Evolutionary conservation across 2,797 vertebrate species (phyloP), one percentile per base, ranked within the genome.

Genomic region (Lepilemur ruficaudatus): DNA sequence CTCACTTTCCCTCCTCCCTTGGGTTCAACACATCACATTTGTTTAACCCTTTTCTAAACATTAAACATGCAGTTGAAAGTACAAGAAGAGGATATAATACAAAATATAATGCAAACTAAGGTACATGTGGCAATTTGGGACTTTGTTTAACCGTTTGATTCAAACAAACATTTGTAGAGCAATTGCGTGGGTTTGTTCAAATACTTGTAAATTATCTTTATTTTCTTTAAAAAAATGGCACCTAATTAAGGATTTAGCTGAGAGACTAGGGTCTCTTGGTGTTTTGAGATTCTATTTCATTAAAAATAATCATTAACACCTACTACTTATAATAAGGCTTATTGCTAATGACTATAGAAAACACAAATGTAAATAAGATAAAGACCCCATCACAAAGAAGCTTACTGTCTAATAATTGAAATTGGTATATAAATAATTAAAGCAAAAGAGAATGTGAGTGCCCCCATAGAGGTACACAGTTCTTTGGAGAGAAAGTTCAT

Each of bases 241-340:
- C 23, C 67, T 72, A 97, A 93, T 94, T 91, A 89, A 95, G 65
- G 67, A 96, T 91, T 89, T 89, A 91, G 32, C 50, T 83, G 82
- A 80, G 43, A 15, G 14, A 50, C 22, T 20, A 80, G 8, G 14
- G 17, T 80, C 93, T 43, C 15, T 6, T 82, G 43, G 25, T 41
- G 5, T 13, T 90, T 93, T 93, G 67, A 86, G 43, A 69, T 82
- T 81, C 12, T 79, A 32, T 88, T 63, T 28, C 30, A 88, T 93
- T 80, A 92, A 91, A 91, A 95, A 13, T 79, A 91, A 79, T 55
- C 61, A 63, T 83, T 35, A 91, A 93, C 2, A 85, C 20, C 59
- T 92, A 84, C 22, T 70, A 50, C 80, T 91, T 78, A 61, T 78
- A 95, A 61, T 81, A 95, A 90, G n/a, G 13, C 5, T 84, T 70